phyloP scores from a whole-genome alignment of 2,888 invertebrate genomes.

The Ligdia adustata region DNA sequence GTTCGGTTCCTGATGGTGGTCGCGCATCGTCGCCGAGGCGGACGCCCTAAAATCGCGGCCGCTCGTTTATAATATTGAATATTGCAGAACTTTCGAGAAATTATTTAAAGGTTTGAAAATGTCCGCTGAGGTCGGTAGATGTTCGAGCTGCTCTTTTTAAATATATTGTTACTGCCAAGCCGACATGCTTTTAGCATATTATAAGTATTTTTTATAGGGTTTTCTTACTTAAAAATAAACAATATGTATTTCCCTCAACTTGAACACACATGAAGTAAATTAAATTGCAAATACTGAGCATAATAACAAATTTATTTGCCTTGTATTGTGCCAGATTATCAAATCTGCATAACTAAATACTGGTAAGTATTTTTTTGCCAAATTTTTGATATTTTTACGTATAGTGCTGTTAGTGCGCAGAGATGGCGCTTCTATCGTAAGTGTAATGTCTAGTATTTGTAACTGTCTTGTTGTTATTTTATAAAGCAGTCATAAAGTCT shows the following conservation, averaged over 20 bases:
- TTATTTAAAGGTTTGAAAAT: slow-evolving; percentile 78
- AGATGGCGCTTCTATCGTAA: slow-evolving; percentile 54
- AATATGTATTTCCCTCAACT: slow-evolving; percentile 41
- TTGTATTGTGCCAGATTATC: too few species aligned
- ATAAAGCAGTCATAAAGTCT: slow-evolving; percentile 59
- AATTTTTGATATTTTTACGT: slow-evolving; percentile 45
- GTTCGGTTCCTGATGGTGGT: slow-evolving; percentile 40
- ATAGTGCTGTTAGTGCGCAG: slow-evolving; percentile 48
- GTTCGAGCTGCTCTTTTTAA: slow-evolving; percentile 57
- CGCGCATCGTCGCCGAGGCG: slow-evolving; percentile 63
- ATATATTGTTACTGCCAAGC: too few species aligned
- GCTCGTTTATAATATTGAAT: slow-evolving; percentile 72
- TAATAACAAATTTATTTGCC: too few species aligned
- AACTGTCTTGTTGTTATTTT: slow-evolving; percentile 50
- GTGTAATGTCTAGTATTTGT: slow-evolving; percentile 71
- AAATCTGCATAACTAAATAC: too few species aligned
- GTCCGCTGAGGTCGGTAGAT: slow-evolving; percentile 70
- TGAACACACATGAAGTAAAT: slow-evolving; percentile 43
- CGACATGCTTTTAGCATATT: not conserved
- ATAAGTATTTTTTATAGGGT: not conserved
- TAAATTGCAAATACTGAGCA: slow-evolving; percentile 63
- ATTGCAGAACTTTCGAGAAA: slow-evolving; percentile 75
- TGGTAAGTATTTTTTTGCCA: slow-evolving; percentile 30
- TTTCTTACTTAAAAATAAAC: not conserved
- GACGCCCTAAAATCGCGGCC: slow-evolving; percentile 78